Evolutionary conservation across 2,888 invertebrate species (phyloP).

Genomic region (Furcula furcula): DNA sequence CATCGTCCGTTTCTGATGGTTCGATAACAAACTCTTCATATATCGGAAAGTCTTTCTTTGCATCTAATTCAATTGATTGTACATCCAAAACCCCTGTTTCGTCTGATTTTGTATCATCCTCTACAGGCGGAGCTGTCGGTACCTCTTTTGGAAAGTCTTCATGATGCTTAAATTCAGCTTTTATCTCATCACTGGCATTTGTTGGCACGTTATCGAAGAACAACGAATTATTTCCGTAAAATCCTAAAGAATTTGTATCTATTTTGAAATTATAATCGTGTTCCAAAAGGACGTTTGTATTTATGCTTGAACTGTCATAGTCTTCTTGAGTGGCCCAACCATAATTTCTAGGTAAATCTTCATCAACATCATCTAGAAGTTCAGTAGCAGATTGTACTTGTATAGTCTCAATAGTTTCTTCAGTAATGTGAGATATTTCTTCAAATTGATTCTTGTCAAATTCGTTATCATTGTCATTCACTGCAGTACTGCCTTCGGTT

Average conservation of each 20-base stretch:
- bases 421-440: constrained; percentile 57
- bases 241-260: constrained; percentile 42
- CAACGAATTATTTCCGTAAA: constrained; percentile 46
- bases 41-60: constrained; percentile 66
- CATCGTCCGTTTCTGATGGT: constrained; percentile 65
- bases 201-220: constrained; percentile 53
- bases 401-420: constrained; percentile 62
- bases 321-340: constrained; percentile 48
- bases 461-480: constrained; percentile 23
- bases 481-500: constrained; percentile 26
- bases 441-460: constrained; percentile 41
- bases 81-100: constrained; percentile 64
- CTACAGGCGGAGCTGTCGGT: constrained; percentile 57
- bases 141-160: constrained; percentile 50
- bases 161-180: constrained; percentile 54
- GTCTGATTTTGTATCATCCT: constrained; percentile 62
- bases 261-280: constrained; percentile 42
- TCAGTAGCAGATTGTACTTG: constrained; percentile 56
- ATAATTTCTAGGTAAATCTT: constrained; percentile 31
- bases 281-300: constrained; percentile 12
- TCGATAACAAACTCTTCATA: constrained; percentile 68
- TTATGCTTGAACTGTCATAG: constrained; percentile 1
- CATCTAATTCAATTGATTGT: constrained; percentile 69
- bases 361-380: constrained; percentile 41
- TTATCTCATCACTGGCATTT: constrained; percentile 63